A percentile compares a stretch with the other conserved stretches of the same genome.
These are phyloP conservation scores for Xanthorhoe designata DNA, from an alignment of 2,888 invertebrate species.

Conservation along the genomic window DNA sequence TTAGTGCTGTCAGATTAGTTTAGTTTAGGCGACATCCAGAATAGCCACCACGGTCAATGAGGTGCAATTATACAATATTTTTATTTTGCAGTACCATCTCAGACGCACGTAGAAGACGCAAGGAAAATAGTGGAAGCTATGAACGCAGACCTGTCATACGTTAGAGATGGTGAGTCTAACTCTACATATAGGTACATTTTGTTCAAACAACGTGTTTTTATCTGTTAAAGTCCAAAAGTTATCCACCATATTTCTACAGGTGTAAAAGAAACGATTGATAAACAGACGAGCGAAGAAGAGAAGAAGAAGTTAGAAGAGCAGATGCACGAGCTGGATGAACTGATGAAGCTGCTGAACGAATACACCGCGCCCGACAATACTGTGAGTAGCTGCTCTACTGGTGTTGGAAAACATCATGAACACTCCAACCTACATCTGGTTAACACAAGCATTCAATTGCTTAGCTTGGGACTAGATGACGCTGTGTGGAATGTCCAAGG, in stretches of 20 bases:
- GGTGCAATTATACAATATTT: neutral
- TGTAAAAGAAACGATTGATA: conserved; percentile 59
- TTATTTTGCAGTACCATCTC: conserved; percentile 84
- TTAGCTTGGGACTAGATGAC: no score
- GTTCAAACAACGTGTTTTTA: neutral
- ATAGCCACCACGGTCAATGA: no score
- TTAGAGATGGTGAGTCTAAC: conserved; percentile 56
- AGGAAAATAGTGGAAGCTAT: conserved; percentile 54
- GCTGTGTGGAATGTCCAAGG: no score
- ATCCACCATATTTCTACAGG: conserved; percentile 59
- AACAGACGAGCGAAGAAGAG: conserved; percentile 57
- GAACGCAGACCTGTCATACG: conserved; percentile 57
- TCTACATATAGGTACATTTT: neutral
- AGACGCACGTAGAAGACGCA: conserved; percentile 64
- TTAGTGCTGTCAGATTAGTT: no score
- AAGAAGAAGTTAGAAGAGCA: conserved; percentile 64
- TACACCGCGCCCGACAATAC: conserved; percentile 46
- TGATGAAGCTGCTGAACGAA: conserved; percentile 51
- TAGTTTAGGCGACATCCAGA: no score
- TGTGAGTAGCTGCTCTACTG: conserved; percentile 56
- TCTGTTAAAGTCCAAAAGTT: no score
- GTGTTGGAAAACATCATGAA: neutral
- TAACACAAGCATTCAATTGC: no score
- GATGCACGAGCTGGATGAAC: conserved; percentile 62
- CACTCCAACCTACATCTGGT: no score